phyloP scores from a whole-genome alignment of 2,888 invertebrate species.

The Xestia c-nigrum region DNA sequence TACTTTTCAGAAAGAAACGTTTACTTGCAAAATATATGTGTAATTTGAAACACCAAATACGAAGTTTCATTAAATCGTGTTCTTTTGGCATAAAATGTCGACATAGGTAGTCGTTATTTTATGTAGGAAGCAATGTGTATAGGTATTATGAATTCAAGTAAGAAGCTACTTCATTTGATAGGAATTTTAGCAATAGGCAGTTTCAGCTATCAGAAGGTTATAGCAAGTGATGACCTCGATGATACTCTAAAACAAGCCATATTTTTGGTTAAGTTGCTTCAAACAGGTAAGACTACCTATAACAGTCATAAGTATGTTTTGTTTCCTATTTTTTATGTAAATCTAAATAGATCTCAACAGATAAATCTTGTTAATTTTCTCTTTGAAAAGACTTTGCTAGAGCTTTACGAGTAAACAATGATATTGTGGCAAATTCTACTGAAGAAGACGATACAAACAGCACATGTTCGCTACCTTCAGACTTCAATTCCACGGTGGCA shows the following conservation, averaged over 20 bases:
- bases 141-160: slow-evolving; percentile 38
- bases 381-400: slow-evolving; percentile 64
- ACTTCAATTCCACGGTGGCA: slow-evolving; percentile 40
- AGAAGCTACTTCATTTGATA: slow-evolving; percentile 35
- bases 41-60: slow-evolving; percentile 15
- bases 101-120: slow-evolving; percentile 16
- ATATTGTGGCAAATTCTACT: slow-evolving; percentile 1
- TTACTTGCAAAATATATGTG: slow-evolving; percentile 36
- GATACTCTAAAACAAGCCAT: slow-evolving; percentile 75
- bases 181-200: slow-evolving; percentile 25
- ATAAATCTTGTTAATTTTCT: not conserved
- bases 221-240: slow-evolving; percentile 48
- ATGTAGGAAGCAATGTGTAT: slow-evolving; percentile 25
- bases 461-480: slow-evolving; percentile 55
- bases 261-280: slow-evolving; percentile 74
- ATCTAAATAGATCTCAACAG: not conserved
- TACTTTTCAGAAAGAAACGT: slow-evolving; percentile 22
- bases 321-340: not conserved
- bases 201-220: not conserved
- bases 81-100: slow-evolving; percentile 29
- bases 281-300: slow-evolving; percentile 70
- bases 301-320: no score
- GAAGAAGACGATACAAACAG: slow-evolving; percentile 49
- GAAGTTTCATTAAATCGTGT: slow-evolving; percentile 37
- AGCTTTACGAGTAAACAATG: slow-evolving; percentile 46